These are phyloP conservation scores for Porites australiensis DNA, from an alignment of 64 coral and sea anemone genomes.

Conservation along the genomic window DNA sequence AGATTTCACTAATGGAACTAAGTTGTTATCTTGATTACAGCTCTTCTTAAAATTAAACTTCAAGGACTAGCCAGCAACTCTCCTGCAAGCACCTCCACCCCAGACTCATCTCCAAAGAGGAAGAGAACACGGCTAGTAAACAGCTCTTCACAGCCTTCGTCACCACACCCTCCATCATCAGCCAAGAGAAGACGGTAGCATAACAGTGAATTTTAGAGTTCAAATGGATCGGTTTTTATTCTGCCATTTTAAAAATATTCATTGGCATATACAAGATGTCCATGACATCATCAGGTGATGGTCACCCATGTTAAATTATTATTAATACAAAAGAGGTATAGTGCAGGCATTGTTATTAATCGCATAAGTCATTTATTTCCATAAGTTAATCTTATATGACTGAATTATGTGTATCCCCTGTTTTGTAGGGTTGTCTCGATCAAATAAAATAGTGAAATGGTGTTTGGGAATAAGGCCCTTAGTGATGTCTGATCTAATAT, in stretches of 20 bases:
- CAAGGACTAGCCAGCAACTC: conserved; percentile 82
- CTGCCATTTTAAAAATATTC: no score
- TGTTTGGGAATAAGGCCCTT: background rate
- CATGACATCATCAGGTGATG: no score
- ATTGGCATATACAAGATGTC: background rate
- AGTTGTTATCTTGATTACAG: conserved; percentile 54
- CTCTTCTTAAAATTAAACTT: conserved; percentile 95
- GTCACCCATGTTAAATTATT: background rate
- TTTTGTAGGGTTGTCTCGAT: no score
- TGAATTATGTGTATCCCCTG: no score
- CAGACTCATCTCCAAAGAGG: conserved; percentile 97
- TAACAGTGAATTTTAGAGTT: background rate
- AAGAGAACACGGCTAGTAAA: conserved; percentile 96
- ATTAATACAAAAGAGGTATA: background rate
- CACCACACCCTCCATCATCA: conserved; percentile 89
- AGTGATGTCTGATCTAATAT: background rate
- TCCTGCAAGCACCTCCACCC: conserved; percentile 85
- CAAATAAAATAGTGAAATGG: no score
- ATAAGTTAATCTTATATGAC: background rate
- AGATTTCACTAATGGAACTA: conserved; percentile 8
- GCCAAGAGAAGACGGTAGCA: conserved; percentile 92
- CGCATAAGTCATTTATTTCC: background rate
- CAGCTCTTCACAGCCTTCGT: conserved; percentile 96
- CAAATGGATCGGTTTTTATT: background rate
- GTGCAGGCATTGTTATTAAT: background rate